Evolutionary conservation across 2,113 vertebrate species (phyloP).

Genomic region (Macroglossus sobrinus): DNA sequence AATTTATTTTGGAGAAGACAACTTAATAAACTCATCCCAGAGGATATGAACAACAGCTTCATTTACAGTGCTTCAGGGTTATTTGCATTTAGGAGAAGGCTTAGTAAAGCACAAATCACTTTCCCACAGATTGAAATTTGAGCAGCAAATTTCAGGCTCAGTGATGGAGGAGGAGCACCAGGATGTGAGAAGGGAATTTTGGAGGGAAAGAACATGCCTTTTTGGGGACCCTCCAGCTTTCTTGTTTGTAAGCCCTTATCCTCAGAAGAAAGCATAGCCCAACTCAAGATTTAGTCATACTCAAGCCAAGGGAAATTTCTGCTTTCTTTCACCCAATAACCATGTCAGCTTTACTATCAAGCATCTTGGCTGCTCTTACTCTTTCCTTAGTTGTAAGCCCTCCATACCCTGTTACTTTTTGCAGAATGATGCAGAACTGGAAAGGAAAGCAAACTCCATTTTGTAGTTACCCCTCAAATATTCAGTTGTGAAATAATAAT

Average conservation of each 20-base stretch:
- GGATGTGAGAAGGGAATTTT: neutral
- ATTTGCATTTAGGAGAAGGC: neutral
- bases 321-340: neutral
- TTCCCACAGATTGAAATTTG: neutral
- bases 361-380: neutral
- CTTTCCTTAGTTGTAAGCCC: neutral
- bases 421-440: neutral
- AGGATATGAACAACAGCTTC: neutral
- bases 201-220: neutral
- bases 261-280: neutral
- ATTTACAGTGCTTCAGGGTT: neutral
- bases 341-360: neutral
- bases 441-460: neutral
- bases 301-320: neutral
- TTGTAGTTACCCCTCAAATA: neutral
- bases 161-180: fast-evolving
- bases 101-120: neutral
- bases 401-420: neutral
- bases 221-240: neutral
- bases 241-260: neutral
- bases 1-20: conserved; percentile 2
- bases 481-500: neutral
- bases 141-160: neutral
- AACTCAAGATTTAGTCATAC: neutral
- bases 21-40: neutral